A percentile compares a stretch with the other conserved stretches of the same genome.
These are phyloP conservation scores for Eristalis tenax DNA, from an alignment of 2,888 invertebrate genomes.

Conservation along the genomic window DNA sequence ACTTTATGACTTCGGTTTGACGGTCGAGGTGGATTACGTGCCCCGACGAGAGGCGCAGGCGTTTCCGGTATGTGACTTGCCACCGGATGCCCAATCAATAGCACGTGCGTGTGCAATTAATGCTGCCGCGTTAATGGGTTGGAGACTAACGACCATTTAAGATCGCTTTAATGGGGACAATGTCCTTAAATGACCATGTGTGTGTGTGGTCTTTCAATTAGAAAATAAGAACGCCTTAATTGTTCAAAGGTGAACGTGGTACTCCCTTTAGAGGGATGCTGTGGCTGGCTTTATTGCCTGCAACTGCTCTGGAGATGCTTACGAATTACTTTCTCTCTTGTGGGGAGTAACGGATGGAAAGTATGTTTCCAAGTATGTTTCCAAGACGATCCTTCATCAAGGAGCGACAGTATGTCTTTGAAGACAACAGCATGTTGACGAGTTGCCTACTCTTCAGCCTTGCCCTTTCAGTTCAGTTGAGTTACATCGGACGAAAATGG, in stretches of 20 bases:
- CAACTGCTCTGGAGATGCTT: neutral
- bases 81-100: conserved; percentile 7
- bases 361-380: too few species aligned
- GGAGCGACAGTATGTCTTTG: too few species aligned
- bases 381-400: too few species aligned
- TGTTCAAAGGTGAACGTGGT: neutral
- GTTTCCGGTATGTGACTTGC: neutral
- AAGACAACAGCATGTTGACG: too few species aligned
- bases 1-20: neutral
- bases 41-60: neutral
- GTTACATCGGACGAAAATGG: too few species aligned
- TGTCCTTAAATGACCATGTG: neutral
- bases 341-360: too few species aligned
- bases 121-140: conserved; percentile 5
- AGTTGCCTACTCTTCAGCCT: too few species aligned
- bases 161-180: neutral
- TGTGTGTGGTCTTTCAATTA: neutral
- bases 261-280: neutral
- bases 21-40: neutral
- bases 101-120: neutral
- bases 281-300: neutral
- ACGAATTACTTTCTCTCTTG: too few species aligned
- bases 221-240: neutral
- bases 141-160: neutral
- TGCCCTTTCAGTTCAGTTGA: too few species aligned